phyloP scores from a whole-genome alignment of 2,113 vertebrate genomes.

The Puntigrus tetrazona region DNA sequence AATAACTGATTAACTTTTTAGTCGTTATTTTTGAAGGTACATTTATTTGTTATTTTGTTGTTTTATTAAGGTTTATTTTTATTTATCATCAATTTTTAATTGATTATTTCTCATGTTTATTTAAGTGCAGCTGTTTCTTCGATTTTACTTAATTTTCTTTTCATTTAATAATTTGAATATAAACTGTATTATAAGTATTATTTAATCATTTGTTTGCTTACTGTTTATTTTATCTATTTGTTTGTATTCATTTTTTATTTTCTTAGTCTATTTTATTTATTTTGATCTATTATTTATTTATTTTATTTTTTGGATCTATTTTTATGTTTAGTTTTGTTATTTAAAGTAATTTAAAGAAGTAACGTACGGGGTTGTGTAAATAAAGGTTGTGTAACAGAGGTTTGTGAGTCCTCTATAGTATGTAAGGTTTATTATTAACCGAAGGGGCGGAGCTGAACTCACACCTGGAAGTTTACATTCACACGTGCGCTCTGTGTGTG shows the following conservation, averaged over 20 bases:
- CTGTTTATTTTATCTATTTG: neutral
- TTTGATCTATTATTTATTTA: too few relatives aligned
- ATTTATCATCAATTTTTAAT: too few relatives aligned
- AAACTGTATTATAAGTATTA: too few relatives aligned
- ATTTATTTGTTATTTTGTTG: too few relatives aligned
- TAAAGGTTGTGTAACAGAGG: neutral
- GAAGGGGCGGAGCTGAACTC: slow-evolving; percentile 50
- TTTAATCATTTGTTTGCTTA: neutral
- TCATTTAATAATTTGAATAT: too few relatives aligned
- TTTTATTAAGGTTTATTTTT: too few relatives aligned
- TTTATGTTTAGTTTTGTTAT: neutral
- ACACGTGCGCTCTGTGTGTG: neutral
- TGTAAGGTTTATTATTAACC: slow-evolving; percentile 69
- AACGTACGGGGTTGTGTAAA: neutral
- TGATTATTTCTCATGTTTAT: too few relatives aligned
- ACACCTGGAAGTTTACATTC: slow-evolving; percentile 67
- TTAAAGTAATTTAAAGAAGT: neutral
- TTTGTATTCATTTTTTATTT: neutral
- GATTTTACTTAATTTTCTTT: too few relatives aligned
- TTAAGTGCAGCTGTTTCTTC: too few relatives aligned
- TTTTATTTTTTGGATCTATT: too few relatives aligned
- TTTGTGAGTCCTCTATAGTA: neutral
- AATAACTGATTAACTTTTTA: too few relatives aligned
- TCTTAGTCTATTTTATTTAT: neutral
- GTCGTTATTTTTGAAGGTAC: too few relatives aligned